These are phyloP conservation scores for Xenentodon cancila DNA, from an alignment of 2,797 vertebrate species.

Conservation along the genomic window DNA sequence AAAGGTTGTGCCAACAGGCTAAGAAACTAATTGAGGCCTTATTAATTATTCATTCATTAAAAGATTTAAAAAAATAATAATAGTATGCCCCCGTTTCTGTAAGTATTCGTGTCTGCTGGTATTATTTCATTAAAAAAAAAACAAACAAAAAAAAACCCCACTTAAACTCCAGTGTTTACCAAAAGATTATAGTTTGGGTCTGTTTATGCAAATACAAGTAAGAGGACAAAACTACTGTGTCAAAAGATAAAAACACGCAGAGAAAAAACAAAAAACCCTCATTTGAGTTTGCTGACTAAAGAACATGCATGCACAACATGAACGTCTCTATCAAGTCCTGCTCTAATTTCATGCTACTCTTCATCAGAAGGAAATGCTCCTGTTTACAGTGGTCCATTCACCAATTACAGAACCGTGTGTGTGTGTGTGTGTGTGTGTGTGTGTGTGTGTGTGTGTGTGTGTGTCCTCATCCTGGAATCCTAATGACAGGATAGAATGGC, in stretches of 20 bases:
- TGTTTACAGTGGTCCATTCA: background rate
- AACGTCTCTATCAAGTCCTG: conserved; percentile 21
- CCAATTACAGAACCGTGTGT: conserved; percentile 15
- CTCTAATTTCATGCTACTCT: background rate
- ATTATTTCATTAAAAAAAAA: too few species aligned
- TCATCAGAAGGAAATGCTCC: background rate
- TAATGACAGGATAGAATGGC: conserved; percentile 85
- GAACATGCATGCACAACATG: conserved; percentile 5
- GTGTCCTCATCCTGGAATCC: conserved; percentile 71
- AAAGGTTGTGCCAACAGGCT: background rate
- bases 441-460: conserved; percentile 1
- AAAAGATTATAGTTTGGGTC: too few species aligned
- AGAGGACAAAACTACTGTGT: too few species aligned
- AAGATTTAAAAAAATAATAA: too few species aligned
- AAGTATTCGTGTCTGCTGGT: too few species aligned
- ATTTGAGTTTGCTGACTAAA: conserved; percentile 38
- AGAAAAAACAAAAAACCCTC: conserved; percentile 1
- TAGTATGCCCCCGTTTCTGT: too few species aligned
- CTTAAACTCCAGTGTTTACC: too few species aligned
- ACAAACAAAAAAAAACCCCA: too few species aligned
- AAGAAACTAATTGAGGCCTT: too few species aligned
- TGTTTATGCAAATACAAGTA: too few species aligned
- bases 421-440: conserved; percentile 1
- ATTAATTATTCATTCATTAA: too few species aligned
- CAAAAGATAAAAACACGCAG: conserved; percentile 3